phyloP scores from a whole-genome alignment of 2,113 vertebrate genomes.

The Bubo bubo region DNA sequence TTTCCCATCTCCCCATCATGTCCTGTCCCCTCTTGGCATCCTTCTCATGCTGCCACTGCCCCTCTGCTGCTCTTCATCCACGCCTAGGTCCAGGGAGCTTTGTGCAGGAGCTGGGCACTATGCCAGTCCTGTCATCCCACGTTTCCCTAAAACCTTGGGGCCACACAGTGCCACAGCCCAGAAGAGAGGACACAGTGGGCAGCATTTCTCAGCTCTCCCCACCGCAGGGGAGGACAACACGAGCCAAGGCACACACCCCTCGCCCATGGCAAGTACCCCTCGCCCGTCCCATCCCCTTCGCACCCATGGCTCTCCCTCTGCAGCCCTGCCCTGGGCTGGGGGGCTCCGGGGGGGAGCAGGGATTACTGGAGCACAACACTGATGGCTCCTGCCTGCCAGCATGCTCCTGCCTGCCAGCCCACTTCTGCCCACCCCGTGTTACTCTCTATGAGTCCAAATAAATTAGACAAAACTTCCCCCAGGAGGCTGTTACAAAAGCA shows the following conservation, averaged over 20 bases:
- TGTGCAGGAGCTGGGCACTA: not conserved
- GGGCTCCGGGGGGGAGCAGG: not conserved
- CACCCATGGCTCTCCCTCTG: not conserved
- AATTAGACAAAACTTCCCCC: not conserved
- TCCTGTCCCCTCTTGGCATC: not conserved
- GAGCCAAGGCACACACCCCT: accelerated
- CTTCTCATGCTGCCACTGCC: accelerated
- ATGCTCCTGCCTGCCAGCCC: not conserved
- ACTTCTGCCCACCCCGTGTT: accelerated
- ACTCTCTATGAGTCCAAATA: not conserved
- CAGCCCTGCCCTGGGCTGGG: not conserved
- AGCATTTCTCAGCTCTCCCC: not conserved
- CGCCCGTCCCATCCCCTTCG: accelerated
- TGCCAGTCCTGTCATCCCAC: accelerated
- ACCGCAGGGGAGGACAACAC: not conserved
- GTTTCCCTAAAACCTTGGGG: not conserved
- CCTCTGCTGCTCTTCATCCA: not conserved
- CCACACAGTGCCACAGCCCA: accelerated
- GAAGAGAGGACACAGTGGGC: not conserved
- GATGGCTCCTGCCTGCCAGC: not conserved
- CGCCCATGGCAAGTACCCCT: too few species aligned
- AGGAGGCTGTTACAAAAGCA: not conserved
- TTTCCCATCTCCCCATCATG: not conserved
- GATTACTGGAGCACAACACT: not conserved
- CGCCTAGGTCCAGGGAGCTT: accelerated